phyloP scores from a whole-genome alignment of 2,113 vertebrate species.

The Oriolus oriolus region DNA sequence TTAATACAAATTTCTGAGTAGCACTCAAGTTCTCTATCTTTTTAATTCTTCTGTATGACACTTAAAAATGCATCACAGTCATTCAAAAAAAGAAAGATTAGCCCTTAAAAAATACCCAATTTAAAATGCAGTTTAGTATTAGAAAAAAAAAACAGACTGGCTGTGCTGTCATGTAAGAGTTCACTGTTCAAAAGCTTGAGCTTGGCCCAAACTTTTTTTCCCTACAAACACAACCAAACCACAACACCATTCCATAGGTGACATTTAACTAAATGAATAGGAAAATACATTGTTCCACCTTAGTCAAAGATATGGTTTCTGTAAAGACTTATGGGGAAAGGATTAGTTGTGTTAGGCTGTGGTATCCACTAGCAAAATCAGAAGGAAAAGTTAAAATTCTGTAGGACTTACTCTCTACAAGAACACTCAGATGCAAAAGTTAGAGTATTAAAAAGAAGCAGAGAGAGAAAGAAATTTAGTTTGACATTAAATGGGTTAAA shows the following conservation, averaged over 20 bases:
- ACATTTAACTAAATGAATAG: background rate
- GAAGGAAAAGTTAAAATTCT: background rate
- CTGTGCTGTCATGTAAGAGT: background rate
- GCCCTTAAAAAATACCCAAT: background rate
- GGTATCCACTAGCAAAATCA: background rate
- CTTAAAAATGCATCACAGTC: background rate
- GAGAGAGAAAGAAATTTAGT: constrained; percentile 25
- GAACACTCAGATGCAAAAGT: background rate
- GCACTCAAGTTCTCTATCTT: background rate
- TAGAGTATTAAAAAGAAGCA: constrained; percentile 24
- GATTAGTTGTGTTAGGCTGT: background rate
- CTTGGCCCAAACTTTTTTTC: background rate
- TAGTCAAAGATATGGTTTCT: background rate
- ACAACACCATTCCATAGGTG: background rate
- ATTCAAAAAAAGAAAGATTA: background rate
- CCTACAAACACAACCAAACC: background rate
- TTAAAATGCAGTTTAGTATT: background rate
- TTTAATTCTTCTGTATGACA: background rate
- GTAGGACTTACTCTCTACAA: constrained; percentile 4
- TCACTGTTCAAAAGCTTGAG: background rate
- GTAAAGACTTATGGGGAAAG: background rate
- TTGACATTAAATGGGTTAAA: constrained; percentile 11
- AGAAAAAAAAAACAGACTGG: background rate
- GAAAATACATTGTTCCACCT: background rate
- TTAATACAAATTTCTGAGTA: background rate